These are phyloP conservation scores for Zygaena filipendulae DNA, from an alignment of 2,888 invertebrate species.

Conservation along the genomic window DNA sequence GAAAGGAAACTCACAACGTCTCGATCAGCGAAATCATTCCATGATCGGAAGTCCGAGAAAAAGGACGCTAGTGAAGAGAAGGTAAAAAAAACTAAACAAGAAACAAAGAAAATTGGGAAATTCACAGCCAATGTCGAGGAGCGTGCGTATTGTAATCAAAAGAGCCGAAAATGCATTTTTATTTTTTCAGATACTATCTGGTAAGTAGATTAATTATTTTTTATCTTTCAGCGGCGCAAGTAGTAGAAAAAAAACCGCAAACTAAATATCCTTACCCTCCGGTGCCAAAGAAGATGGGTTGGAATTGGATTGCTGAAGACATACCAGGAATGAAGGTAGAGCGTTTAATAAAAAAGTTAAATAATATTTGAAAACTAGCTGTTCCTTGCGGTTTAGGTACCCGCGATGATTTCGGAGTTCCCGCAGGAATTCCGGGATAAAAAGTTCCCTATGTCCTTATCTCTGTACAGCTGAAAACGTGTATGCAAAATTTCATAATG, in stretches of 20 bases:
- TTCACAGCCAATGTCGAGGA: constrained; percentile 31
- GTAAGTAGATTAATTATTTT: constrained; percentile 1
- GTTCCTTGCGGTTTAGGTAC: no score
- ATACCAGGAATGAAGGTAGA: constrained; percentile 55
- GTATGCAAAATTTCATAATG: no score
- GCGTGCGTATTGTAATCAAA: constrained; percentile 26
- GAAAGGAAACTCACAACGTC: constrained; percentile 17
- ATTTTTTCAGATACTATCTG: constrained; percentile 5
- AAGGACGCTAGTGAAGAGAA: constrained; percentile 22
- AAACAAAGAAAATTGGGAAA: constrained; percentile 34
- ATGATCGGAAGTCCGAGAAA: constrained; percentile 23
- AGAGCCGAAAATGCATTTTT: no score
- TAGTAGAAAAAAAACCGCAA: constrained; percentile 27
- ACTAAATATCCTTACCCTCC: constrained; percentile 37
- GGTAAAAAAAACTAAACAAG: constrained; percentile 21
- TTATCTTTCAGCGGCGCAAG: constrained; percentile 22
- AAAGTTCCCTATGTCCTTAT: no score
- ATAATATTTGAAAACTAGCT: no score
- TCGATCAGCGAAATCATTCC: constrained; percentile 22
- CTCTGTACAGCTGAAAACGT: no score
- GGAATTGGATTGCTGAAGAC: constrained; percentile 58
- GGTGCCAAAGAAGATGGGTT: constrained; percentile 55
- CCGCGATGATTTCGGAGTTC: no score
- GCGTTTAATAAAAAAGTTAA: no score
- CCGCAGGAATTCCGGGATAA: no score